These are phyloP conservation scores for Chironomus tepperi DNA, from an alignment of 1,140 invertebrate genomes.

Conservation along the genomic window DNA sequence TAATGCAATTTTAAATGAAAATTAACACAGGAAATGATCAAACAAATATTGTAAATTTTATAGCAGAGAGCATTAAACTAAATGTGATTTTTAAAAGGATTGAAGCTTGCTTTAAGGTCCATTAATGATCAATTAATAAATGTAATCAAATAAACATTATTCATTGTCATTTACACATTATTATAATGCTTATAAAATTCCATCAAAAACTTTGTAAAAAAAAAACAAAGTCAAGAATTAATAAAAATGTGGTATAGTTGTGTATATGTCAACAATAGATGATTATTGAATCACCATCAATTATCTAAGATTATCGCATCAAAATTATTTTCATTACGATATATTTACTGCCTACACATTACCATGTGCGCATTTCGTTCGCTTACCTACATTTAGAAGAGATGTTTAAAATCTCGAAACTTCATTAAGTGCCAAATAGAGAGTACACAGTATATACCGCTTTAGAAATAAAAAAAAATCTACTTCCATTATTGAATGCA, in stretches of 20 bases:
- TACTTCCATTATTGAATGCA: slow-evolving; percentile 6
- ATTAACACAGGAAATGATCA: neutral
- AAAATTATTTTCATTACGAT: neutral
- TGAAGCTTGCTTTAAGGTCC: neutral
- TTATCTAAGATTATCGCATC: neutral
- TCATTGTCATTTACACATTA: neutral
- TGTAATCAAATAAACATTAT: neutral
- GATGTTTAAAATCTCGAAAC: slow-evolving; percentile 2
- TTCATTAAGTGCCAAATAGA: slow-evolving; percentile 13
- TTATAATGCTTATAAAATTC: neutral
- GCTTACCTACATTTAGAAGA: no score
- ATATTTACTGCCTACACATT: no score
- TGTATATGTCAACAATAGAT: neutral
- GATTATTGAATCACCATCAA: slow-evolving; percentile 1
- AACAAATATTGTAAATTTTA: neutral
- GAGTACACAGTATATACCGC: neutral
- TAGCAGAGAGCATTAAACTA: neutral
- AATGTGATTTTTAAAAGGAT: no score
- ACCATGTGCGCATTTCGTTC: no score
- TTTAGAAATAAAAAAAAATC: neutral
- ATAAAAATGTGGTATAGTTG: no score
- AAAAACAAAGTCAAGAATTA: no score
- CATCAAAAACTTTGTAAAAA: neutral
- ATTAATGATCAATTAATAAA: neutral
- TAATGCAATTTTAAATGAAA: neutral